phyloP scores from a whole-genome alignment of 2,797 vertebrate genomes.

The Antennarius maculatus region DNA sequence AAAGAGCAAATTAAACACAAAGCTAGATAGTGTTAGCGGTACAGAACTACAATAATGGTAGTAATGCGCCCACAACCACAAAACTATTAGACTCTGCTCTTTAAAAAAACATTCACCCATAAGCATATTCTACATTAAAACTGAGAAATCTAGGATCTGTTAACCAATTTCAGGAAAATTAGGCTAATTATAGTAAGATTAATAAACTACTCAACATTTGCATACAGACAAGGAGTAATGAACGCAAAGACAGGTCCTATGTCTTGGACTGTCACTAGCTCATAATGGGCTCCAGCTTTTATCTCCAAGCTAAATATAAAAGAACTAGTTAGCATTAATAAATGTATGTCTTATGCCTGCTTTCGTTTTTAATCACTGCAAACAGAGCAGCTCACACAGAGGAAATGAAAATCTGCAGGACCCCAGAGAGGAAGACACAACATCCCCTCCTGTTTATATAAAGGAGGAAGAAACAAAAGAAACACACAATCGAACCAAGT shows the following conservation, averaged over 20 bases:
- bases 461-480: conserved; percentile 13
- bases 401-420: background rate
- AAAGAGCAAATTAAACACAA: background rate
- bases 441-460: background rate
- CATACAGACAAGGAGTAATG: conserved; percentile 8
- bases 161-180: background rate
- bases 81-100: background rate
- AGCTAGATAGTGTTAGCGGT: background rate
- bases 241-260: conserved; percentile 6
- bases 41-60: background rate
- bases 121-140: conserved; percentile 9
- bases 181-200: background rate
- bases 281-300: background rate
- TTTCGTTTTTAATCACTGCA: conserved; percentile 8
- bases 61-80: background rate
- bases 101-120: background rate
- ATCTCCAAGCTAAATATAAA: background rate
- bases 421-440: conserved; percentile 3
- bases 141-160: background rate
- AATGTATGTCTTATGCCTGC: background rate
- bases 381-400: conserved; percentile 8
- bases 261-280: background rate
- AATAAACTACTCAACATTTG: conserved; percentile 3
- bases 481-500: conserved; percentile 32
- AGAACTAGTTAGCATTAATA: background rate